Evolutionary conservation across 2,797 vertebrate genomes (phyloP).

Genomic region (Chrysocyon brachyurus): DNA sequence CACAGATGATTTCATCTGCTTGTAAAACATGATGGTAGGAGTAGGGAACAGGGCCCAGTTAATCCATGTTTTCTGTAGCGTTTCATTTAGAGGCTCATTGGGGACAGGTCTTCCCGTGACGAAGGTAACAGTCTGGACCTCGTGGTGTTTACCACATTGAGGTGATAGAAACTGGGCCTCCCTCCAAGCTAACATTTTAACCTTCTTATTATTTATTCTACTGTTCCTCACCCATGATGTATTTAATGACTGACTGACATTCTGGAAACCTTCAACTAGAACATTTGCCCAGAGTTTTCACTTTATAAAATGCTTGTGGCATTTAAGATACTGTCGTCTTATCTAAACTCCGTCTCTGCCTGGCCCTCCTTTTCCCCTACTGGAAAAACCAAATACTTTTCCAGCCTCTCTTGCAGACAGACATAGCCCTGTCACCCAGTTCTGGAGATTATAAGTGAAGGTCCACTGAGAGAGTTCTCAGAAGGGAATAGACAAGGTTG

Average conservation of each 20-base stretch:
- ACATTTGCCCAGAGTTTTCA: neutral
- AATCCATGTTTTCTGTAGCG: neutral
- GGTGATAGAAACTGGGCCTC: neutral
- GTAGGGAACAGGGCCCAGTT: neutral
- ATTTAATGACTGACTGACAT: neutral
- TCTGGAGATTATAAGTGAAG: neutral
- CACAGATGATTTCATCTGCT: conserved; percentile 17
- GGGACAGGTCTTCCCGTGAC: neutral
- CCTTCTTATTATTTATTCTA: neutral
- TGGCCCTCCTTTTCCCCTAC: neutral
- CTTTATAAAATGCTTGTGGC: neutral
- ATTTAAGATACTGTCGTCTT: neutral
- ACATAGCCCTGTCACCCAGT: too few relatives aligned
- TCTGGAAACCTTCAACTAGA: conserved; percentile 25
- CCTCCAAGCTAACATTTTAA: neutral
- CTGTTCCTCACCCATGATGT: neutral
- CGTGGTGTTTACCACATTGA: neutral
- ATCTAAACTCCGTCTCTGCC: neutral
- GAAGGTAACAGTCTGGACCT: neutral
- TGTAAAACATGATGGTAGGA: conserved; percentile 29
- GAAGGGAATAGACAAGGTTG: neutral
- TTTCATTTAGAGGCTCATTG: conserved; percentile 35
- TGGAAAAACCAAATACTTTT: neutral
- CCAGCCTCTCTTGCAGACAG: neutral
- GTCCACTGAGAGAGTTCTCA: neutral